Percentiles rank a stretch among this genome's conserved stretches.
Evolutionary conservation across 2,888 invertebrate species (phyloP).

Genomic region (Achlya flavicornis): DNA sequence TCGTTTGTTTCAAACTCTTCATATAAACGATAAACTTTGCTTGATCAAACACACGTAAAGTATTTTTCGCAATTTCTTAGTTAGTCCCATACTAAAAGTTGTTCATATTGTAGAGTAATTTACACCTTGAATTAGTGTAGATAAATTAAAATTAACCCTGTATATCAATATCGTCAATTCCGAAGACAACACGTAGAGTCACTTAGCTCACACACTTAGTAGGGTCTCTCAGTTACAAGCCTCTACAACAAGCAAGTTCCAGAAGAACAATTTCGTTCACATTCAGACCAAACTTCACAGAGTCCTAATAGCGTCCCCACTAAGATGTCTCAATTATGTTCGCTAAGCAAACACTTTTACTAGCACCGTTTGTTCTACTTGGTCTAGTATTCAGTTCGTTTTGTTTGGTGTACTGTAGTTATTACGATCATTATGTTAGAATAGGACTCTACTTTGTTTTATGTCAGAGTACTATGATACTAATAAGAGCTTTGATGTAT

Average conservation of each 20-base stretch:
- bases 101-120: too few species aligned
- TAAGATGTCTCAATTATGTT: constrained; percentile 58
- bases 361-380: constrained; percentile 29
- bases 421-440: constrained; percentile 7
- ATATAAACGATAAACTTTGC: too few species aligned
- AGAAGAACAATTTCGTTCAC: constrained; percentile 45
- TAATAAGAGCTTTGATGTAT: neutral
- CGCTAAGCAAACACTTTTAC: constrained; percentile 52
- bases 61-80: too few species aligned
- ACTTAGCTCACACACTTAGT: constrained; percentile 18
- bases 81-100: too few species aligned
- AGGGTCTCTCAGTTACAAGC: constrained; percentile 22
- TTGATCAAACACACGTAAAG: too few species aligned
- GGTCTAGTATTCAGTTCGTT: constrained; percentile 25
- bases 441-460: neutral
- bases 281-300: constrained; percentile 44
- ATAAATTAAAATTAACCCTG: too few species aligned
- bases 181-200: neutral
- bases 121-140: too few species aligned
- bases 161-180: neutral
- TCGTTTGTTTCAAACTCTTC: too few species aligned
- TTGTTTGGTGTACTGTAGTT: constrained; percentile 13
- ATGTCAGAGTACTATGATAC: neutral
- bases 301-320: constrained; percentile 45
- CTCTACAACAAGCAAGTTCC: constrained; percentile 27